Evolutionary conservation across 2,888 invertebrate species (phyloP), one percentile per base, ranked within the genome.

Genomic region (Dioctria rufipes): DNA sequence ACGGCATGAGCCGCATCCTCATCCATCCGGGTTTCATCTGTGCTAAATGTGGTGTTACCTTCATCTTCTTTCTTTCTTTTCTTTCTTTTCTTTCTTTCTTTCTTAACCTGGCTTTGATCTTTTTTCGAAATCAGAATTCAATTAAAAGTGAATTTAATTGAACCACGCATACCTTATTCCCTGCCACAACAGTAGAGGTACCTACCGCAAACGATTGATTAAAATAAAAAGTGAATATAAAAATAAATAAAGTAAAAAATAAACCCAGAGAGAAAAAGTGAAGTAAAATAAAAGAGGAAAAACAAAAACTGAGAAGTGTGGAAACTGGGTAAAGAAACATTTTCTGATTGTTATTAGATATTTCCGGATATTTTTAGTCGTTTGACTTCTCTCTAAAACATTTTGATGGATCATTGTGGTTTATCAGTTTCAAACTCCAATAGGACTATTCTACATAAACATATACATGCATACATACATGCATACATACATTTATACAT

Each of bases 41-140:
- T 6, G 8, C 5, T 46, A 5, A 46, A 5, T 6, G 5, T 6
- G 46, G 8, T 5, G 46, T 8, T 6, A 5, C 46, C 5, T 8
- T 5, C 5, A 1, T 46, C 2, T 6, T 46, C 8, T 46, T 46
- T 46, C 46, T 46, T 46, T 46, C 46, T 46, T 5, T 46, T 46
- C 5, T 5, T 46, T 46, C 46, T 46, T 46, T 8, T 46, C 46
- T 46, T 8, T 46, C 46, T 46, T 46, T 46, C 5, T 46, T 46
- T 8, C 8, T 46, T 46, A 5, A 43, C 4, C 43, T 46, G 43
- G 13, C 3, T 67, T 67, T 11, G 54, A 54, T 71, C 54, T 71
- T 71, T 71, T 71, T 71, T 71, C 58, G 71, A 71, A 71, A 71
- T 71, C 71, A 71, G 58, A 71, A 37, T 71, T 71, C 71, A 71